phyloP scores from a whole-genome alignment of 1,140 invertebrate genomes.

The Lepidostoma basale region DNA sequence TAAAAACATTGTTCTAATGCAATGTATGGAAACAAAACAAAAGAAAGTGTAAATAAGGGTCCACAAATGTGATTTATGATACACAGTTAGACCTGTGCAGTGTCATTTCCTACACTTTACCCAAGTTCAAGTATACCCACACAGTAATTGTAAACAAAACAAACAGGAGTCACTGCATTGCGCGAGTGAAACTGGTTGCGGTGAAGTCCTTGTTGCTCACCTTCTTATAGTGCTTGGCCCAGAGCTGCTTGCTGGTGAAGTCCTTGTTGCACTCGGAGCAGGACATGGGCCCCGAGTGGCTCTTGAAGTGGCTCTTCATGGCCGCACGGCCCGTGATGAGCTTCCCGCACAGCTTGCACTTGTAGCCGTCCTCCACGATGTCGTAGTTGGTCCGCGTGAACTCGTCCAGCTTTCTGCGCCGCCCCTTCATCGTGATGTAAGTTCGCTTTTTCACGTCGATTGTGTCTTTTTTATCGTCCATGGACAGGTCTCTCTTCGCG shows the following conservation, averaged over 20 bases:
- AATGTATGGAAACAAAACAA: too few species aligned
- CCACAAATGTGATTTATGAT: too few species aligned
- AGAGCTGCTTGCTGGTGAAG: conserved; percentile 18
- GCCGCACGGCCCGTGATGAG: conserved; percentile 13
- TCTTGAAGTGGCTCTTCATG: conserved; percentile 28
- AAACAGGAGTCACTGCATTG: too few species aligned
- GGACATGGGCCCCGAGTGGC: conserved; percentile 15
- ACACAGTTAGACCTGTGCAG: too few species aligned
- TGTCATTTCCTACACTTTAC: too few species aligned
- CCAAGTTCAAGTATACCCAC: too few species aligned
- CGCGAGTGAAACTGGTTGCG: too few species aligned
- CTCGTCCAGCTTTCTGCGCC: conserved; percentile 19
- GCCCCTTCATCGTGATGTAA: conserved; percentile 3
- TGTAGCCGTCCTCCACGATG: conserved; percentile 19
- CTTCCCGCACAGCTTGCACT: conserved; percentile 19
- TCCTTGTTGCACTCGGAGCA: conserved; percentile 20
- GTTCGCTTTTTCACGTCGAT: conserved; percentile 8
- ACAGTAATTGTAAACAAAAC: too few species aligned
- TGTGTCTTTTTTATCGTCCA: neutral
- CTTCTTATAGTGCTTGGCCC: conserved; percentile 24
- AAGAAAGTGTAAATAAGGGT: too few species aligned
- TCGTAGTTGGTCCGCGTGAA: conserved; percentile 22
- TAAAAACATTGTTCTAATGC: too few species aligned
- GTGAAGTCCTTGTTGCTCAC: too few species aligned
- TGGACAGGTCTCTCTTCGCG: conserved; percentile 4